phyloP scores from a whole-genome alignment of 92 coral and sea anemone species.

The Epizoanthus scotinus region DNA sequence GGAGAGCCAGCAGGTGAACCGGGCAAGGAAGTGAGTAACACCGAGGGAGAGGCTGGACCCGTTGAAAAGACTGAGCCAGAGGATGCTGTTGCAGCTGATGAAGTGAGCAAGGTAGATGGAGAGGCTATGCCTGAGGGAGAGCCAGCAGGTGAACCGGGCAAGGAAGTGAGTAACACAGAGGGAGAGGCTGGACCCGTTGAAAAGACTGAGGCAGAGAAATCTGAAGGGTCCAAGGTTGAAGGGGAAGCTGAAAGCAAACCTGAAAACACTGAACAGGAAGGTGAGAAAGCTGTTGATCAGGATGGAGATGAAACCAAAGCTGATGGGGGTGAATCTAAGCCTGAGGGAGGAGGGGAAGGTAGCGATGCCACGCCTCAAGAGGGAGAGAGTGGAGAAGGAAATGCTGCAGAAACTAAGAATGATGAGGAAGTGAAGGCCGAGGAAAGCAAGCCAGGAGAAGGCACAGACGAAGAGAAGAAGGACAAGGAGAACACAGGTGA shows the following conservation, averaged over 20 bases:
- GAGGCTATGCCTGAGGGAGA: conserved; percentile 32
- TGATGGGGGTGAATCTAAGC: conserved; percentile 32
- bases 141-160: neutral
- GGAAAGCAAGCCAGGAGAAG: conserved; percentile 22
- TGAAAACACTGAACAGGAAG: conserved; percentile 6
- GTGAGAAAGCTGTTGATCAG: neutral
- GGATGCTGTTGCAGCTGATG: conserved; percentile 16
- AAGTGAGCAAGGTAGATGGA: conserved; percentile 9
- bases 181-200: conserved; percentile 9
- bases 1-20: conserved; percentile 1
- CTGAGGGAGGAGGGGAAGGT: conserved; percentile 45
- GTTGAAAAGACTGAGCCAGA: neutral
- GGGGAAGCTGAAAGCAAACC: neutral
- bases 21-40: neutral
- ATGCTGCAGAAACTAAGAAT: conserved; percentile 1
- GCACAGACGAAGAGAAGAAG: conserved; percentile 27
- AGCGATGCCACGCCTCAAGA: conserved; percentile 25
- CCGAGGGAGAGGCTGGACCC: conserved; percentile 1
- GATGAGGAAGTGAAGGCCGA: conserved; percentile 24
- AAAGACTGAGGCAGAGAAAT: neutral
- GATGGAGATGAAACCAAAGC: conserved; percentile 15
- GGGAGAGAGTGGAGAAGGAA: conserved; percentile 21
- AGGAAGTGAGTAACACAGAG: neutral
- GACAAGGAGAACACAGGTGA: conserved; percentile 40
- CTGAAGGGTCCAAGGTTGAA: neutral